Evolutionary conservation across 2,888 invertebrate genomes (phyloP).

Genomic region (Nephrotoma flavescens): DNA sequence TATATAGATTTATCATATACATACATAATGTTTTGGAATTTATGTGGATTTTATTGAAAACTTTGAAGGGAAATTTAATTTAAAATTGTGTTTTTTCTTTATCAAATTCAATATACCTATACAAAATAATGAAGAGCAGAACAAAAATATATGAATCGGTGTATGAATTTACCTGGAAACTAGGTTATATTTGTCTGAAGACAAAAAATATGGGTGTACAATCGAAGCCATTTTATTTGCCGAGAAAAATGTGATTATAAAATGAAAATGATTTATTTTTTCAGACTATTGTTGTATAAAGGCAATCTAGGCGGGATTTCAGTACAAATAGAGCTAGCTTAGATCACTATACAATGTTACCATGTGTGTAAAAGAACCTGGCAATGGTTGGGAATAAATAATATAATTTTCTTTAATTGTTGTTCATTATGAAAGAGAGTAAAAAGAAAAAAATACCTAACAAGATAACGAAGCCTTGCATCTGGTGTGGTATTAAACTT

Average conservation of each 20-base stretch:
- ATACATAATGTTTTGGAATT: not conserved
- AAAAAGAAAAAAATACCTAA: no score
- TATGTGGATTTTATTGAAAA: not conserved
- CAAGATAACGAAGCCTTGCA: no score
- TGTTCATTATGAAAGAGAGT: no score
- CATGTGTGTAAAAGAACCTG: no score
- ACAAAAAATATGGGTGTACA: not conserved
- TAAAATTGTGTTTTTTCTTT: not conserved
- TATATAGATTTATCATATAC: not conserved
- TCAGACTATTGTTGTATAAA: not conserved
- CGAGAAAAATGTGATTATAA: not conserved
- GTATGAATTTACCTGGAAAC: not conserved
- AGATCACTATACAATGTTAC: no score
- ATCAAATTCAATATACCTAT: not conserved
- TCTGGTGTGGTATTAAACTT: no score
- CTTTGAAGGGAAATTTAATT: not conserved
- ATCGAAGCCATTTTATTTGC: not conserved
- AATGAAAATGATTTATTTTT: not conserved
- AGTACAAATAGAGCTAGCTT: no score
- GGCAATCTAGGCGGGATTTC: no score
- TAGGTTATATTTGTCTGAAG: not conserved
- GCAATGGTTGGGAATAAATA: no score
- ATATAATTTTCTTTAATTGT: no score
- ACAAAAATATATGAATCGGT: not conserved
- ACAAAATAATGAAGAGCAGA: not conserved